phyloP scores from a whole-genome alignment of 2,797 vertebrate genomes.

The Nothura maculosa region DNA sequence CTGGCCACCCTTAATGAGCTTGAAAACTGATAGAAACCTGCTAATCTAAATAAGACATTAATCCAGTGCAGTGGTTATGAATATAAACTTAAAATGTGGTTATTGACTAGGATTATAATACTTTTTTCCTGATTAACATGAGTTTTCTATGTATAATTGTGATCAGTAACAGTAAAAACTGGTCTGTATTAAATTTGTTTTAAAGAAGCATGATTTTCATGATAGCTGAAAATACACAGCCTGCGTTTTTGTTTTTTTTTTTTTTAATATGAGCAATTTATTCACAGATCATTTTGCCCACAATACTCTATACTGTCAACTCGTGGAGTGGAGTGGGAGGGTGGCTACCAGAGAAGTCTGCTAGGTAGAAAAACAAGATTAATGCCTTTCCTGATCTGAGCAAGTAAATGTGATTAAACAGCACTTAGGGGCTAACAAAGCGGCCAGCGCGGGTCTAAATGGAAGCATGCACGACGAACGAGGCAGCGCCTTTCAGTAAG shows the following conservation, averaged over 20 bases:
- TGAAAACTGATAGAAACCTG: background rate
- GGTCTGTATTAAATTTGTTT: background rate
- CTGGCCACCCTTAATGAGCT: background rate
- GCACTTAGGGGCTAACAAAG: background rate
- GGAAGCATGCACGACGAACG: background rate
- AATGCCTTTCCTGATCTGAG: background rate
- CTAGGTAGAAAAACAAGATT: background rate
- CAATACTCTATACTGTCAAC: background rate
- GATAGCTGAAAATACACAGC: accelerated
- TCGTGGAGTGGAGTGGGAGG: background rate
- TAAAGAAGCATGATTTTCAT: background rate
- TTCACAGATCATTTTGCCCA: background rate
- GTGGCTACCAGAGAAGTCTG: background rate
- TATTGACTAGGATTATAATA: background rate
- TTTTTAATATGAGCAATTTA: background rate
- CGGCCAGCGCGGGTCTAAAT: background rate
- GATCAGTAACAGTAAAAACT: background rate
- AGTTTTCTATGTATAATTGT: background rate
- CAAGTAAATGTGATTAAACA: background rate
- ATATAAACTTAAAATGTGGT: background rate
- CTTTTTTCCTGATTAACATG: background rate
- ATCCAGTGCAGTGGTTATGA: background rate
- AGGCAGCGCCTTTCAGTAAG: background rate
- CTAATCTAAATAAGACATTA: background rate
- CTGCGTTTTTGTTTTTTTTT: too few relatives aligned